Conservation (phyloP, 2,113 vertebrate species). For the zebrafish (Danio rerio) region GRCz12tu NC_133181.1:50153001-50153500, state of each 20-base stretch:
- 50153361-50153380: no score
- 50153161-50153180: not conserved
- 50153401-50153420: no score
- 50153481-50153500: no score
- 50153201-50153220: not conserved
- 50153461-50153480: no score
- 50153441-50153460: no score
- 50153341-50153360: not conserved
- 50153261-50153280: not conserved
- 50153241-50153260: not conserved
- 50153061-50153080: not conserved
- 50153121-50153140: not conserved
- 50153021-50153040: conserved; percentile 4
- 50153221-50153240: not conserved
- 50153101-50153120: not conserved
- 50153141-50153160: not conserved
- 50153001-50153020: conserved; percentile 20
- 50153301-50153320: not conserved
- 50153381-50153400: no score
- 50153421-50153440: no score
- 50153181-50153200: not conserved
- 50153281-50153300: not conserved
- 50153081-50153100: not conserved
- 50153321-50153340: not conserved
- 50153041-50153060: not conserved